These are phyloP conservation scores for Ceuthmochares aereus DNA, from an alignment of 2,113 vertebrate genomes.

Conservation along the genomic window DNA sequence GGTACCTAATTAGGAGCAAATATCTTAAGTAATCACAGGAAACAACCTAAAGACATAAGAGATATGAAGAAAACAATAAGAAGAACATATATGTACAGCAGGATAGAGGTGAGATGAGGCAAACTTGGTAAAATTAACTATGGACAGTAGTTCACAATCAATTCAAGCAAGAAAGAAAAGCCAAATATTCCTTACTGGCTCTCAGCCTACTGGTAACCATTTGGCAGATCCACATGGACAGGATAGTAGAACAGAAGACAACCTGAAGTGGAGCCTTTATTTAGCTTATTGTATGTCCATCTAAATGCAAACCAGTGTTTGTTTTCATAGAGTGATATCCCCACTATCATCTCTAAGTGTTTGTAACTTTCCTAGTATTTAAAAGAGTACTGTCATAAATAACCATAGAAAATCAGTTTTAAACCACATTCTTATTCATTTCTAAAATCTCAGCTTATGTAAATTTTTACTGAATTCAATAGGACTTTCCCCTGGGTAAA, in stretches of 20 bases:
- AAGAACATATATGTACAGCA: neutral
- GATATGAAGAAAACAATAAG: neutral
- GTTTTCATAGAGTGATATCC: neutral
- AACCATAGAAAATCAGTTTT: neutral
- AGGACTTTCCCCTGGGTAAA: neutral
- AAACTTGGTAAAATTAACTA: neutral
- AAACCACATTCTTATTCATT: neutral
- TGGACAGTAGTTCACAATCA: neutral
- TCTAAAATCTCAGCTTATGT: neutral
- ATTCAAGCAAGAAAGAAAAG: neutral
- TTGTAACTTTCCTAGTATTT: neutral
- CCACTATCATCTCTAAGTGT: neutral
- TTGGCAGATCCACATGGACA: neutral
- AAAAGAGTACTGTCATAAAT: neutral
- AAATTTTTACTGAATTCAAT: slow-evolving; percentile 3
- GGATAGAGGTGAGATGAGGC: neutral
- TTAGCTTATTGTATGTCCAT: neutral
- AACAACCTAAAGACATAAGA: neutral
- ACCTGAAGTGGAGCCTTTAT: neutral
- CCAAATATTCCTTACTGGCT: neutral
- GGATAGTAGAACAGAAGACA: neutral
- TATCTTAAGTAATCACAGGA: neutral
- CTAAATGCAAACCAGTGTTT: neutral
- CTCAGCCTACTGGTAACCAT: neutral
- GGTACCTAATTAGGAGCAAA: neutral